Evolutionary conservation across 2,888 invertebrate genomes (phyloP), one percentile per base, ranked within the genome.

Genomic region (Linyphia triangularis): DNA sequence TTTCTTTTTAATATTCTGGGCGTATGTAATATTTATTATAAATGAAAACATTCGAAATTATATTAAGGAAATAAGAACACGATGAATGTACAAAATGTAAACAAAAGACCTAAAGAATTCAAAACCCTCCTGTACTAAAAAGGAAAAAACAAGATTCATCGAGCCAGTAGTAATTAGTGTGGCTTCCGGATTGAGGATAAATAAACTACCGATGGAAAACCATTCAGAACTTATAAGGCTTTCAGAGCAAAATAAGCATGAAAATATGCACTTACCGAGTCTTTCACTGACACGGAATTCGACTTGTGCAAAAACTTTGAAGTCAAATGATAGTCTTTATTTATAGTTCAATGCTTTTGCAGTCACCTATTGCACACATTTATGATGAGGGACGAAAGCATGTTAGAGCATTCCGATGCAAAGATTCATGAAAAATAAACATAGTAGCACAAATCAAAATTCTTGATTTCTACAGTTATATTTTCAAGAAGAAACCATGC

Each of bases 401-500:
- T 40, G 22, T 22, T 40, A 19, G n/a, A 63, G 26, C 63, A 43
- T 40, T 63, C 9, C 16, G 13, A 30, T 28, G 19, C 24, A 59
- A 33, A 43, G 19, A 79, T 33, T 40, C 59, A 22, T 22, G n/a
- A 10, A 33, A 59, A 59, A 81, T 19, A 59, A 57, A 40, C 86
- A 88, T 81, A 57, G 19, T 75, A 81, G 81, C 43, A 59, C 81
- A 75, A 67, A 86, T 81, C 59, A 61, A 33, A 82, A 61, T 79
- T 78, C 79, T 61, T 86, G 72, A 79, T 81, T 75, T 81, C 81
- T 59, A 28, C 10, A 67, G 57, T n/a, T 51, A 67, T 75, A 73
- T 13, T 67, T 81, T 81, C 81, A 88, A 81, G 81, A 79, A 57
- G 86, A 81, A 86, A 88, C 86, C 86, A 88, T 88, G 86, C 86